A percentile compares a stretch with the other conserved stretches of the same genome.
Evolutionary conservation across 2,888 invertebrate genomes (phyloP).

Genomic region (Saturnia pavonia): DNA sequence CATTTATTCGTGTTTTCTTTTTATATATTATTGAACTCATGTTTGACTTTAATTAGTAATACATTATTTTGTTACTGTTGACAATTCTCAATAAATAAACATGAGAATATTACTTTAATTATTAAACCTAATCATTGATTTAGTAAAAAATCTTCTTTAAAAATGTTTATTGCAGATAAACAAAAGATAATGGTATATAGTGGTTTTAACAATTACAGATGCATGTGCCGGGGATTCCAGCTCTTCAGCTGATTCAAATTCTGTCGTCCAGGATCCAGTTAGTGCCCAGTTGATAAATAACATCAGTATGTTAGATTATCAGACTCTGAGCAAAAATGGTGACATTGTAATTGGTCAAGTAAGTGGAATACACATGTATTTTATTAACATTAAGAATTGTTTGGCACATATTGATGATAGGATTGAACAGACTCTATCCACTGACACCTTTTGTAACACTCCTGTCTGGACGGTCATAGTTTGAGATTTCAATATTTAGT

Average conservation of each 20-base stretch:
- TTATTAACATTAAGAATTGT: background rate
- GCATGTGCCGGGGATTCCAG: conserved; percentile 72
- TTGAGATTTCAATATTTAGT: no score
- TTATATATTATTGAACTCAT: no score
- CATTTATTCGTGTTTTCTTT: no score
- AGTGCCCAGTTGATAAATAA: conserved; percentile 80
- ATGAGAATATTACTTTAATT: no score
- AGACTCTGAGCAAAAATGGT: conserved; percentile 76
- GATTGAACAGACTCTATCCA: background rate
- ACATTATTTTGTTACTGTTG: no score
- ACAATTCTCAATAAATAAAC: no score
- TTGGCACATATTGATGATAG: background rate
- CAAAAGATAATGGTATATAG: background rate
- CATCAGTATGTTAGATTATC: conserved; percentile 78
- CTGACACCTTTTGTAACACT: background rate
- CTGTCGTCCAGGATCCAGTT: conserved; percentile 76
- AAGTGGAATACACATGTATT: conserved; percentile 28
- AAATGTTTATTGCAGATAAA: background rate
- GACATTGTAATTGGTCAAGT: conserved; percentile 73
- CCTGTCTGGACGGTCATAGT: no score
- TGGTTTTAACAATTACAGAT: conserved; percentile 45
- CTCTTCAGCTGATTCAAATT: conserved; percentile 76
- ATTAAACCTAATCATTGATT: no score
- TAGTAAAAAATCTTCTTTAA: no score
- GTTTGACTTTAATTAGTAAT: no score